phyloP scores from a whole-genome alignment of 1,140 invertebrate species.

The Sipha flava region DNA sequence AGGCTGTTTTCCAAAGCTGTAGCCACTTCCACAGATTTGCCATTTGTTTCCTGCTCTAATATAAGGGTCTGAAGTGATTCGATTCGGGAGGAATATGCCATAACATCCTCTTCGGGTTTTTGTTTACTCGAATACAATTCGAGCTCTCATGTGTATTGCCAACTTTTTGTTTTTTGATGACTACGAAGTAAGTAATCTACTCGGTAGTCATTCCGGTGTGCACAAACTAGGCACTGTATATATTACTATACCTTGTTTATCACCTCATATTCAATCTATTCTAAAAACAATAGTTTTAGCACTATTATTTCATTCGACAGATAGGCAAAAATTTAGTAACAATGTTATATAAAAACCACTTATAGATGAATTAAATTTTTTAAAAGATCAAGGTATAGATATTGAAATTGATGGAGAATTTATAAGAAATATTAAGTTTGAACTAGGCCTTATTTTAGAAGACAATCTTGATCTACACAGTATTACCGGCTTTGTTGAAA shows the following conservation, averaged over 20 bases:
- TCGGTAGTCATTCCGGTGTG: slow-evolving; percentile 31
- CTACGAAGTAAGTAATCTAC: slow-evolving; percentile 34
- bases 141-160: too few species aligned
- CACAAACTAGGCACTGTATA: slow-evolving; percentile 35
- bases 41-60: neutral
- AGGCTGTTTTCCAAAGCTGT: neutral
- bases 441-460: neutral
- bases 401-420: neutral
- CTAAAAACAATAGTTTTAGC: slow-evolving; percentile 34
- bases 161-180: slow-evolving; percentile 32
- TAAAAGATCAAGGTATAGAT: slow-evolving; percentile 32
- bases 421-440: neutral
- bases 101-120: neutral
- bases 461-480: neutral
- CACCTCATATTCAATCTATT: slow-evolving; percentile 33
- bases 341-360: slow-evolving; percentile 23
- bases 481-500: neutral
- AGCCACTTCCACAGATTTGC: neutral
- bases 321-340: slow-evolving; percentile 19
- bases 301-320: slow-evolving; percentile 15
- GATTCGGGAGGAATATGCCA: neutral
- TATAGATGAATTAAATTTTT: slow-evolving; percentile 37
- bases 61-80: neutral
- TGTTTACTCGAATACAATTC: too few species aligned
- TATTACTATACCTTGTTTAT: slow-evolving; percentile 29